phyloP scores from a whole-genome alignment of 2,797 vertebrate species.

The Brachyalestes nurse region DNA sequence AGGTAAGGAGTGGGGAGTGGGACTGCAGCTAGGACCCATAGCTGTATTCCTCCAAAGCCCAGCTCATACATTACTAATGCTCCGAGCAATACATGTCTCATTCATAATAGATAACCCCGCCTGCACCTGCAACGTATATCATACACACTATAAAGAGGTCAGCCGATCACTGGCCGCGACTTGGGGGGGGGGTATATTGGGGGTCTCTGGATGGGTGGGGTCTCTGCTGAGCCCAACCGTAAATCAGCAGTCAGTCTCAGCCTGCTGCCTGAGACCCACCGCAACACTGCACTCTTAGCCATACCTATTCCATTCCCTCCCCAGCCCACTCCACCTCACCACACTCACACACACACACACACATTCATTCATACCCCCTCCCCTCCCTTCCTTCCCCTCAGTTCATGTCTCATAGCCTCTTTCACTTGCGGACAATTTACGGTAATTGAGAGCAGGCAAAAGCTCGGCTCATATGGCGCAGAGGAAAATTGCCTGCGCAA shows the following conservation, averaged over 20 bases:
- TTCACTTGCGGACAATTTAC: conserved; percentile 63
- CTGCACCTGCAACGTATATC: conserved; percentile 74
- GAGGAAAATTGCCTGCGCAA: conserved; percentile 62
- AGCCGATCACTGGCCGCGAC: conserved; percentile 51
- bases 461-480: conserved; percentile 58
- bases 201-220: conserved; percentile 12
- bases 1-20: conserved; percentile 46
- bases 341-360: conserved; percentile 15
- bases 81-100: conserved; percentile 72
- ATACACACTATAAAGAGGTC: conserved; percentile 71
- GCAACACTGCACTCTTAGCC: conserved; percentile 21
- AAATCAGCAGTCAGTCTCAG: conserved; percentile 56
- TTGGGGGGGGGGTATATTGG: conserved; percentile 29
- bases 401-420: conserved; percentile 54
- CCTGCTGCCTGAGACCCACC: conserved; percentile 29
- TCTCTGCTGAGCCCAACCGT: conserved; percentile 35
- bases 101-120: conserved; percentile 76
- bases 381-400: conserved; percentile 21
- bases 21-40: conserved; percentile 60
- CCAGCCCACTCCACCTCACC: conserved; percentile 2
- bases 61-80: conserved; percentile 75
- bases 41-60: conserved; percentile 62
- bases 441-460: conserved; percentile 64
- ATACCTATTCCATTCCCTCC: background rate
- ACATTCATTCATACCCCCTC: conserved; percentile 6